Percentiles rank a stretch among this genome's conserved stretches.
Conservation (phyloP, 2,888 invertebrate species). For the Adelognathus sp. region DNA sequence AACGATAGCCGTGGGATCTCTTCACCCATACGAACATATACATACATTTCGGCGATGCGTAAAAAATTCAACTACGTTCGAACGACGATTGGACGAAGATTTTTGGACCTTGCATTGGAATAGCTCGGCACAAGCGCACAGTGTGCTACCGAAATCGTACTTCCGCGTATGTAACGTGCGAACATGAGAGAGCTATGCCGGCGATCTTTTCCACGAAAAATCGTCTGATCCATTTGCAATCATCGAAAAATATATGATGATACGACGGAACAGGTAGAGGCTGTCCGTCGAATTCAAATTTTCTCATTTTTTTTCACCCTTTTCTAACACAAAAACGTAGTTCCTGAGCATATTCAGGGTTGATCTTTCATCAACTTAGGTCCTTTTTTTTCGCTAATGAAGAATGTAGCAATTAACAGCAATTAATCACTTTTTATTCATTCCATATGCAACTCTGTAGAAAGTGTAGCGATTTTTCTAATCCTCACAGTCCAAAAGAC, state of each 20-base stretch:
- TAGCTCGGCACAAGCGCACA: constrained; percentile 20
- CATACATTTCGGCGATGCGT: background rate
- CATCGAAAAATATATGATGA: constrained; percentile 47
- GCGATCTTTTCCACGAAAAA: constrained; percentile 9
- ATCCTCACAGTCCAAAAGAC: no score
- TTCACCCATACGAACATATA: background rate
- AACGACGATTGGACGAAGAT: constrained; percentile 10
- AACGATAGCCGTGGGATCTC: no score
- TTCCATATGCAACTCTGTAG: background rate
- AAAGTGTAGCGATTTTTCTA: background rate
- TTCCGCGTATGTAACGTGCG: constrained; percentile 18
- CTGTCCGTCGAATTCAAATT: constrained; percentile 9
- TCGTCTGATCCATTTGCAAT: constrained; percentile 16
- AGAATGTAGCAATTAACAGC: background rate
- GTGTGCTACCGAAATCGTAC: background rate
- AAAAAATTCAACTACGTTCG: background rate
- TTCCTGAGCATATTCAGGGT: background rate
- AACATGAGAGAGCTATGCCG: constrained; percentile 35
- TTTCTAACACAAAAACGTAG: background rate
- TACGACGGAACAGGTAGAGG: constrained; percentile 54
- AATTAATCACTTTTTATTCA: background rate
- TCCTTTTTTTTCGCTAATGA: background rate
- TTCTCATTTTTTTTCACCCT: background rate
- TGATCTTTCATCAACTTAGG: background rate
- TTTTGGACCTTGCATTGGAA: constrained; percentile 23